Evolutionary conservation across 2,888 invertebrate species (phyloP), one percentile per base, ranked within the genome.

Genomic region (Andrena camellia): DNA sequence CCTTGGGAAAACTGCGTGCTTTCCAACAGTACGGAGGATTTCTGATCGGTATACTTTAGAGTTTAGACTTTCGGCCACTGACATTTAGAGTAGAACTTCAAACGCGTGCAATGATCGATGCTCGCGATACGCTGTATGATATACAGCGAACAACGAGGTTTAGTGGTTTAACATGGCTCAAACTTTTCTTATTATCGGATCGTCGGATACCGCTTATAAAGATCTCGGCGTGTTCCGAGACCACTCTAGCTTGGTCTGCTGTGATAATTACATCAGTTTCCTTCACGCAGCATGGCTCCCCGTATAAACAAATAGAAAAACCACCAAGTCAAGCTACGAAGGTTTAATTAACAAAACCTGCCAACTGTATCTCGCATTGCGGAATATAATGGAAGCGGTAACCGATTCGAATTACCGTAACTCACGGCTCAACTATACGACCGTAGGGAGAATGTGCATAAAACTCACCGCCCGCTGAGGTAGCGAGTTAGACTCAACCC

Each of bases 401-500:
- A 83, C 63, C 59, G 71, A 71, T 64, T 54, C 68, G 23, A 33
- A 75, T 76, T 81, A 74, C 63, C 69, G 64, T 75, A 81, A 83
- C 33, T 70, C 31, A 13, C 64, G 33, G 10, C 17, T 29, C 50
- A 23, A 62, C n/a, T 57, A 66, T 79, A 62, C 42, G 23, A 42
- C 52, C 59, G 33, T 57, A 6, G 20, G 62, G 13, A 60, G 42
- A 31, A 71, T 59, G 23, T 42, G 42, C 42, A 42, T 66, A 70
- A 23, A 78, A 83, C 86, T 87, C 74, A 87, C 87, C 83, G 57
- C 59, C 60, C 6, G 26, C 17, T 13, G 50, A 29, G 29, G 7
- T 31, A 59, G 8, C 67, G 48, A 13, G 29, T 52, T 31, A 33
- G 54, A 59, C 0, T 59, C n/a, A 13, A 2, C 60, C 6, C 50